phyloP scores from a whole-genome alignment of 1,140 invertebrate species.

The Phymastichus coffea region DNA sequence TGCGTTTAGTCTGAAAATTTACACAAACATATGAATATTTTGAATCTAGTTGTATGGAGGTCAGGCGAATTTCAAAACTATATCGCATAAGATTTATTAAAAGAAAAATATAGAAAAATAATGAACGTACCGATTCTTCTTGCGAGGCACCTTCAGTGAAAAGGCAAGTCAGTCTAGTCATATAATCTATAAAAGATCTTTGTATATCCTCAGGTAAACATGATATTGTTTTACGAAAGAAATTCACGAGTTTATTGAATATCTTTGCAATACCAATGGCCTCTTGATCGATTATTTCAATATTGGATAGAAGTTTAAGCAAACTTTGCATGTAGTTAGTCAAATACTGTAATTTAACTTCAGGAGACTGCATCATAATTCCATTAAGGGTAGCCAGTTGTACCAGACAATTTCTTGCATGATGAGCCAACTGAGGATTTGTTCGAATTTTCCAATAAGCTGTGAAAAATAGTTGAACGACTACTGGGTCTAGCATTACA shows the following conservation, averaged over 20 bases:
- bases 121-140: slow-evolving; percentile 70
- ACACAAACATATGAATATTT: no score
- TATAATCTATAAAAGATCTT: slow-evolving; percentile 61
- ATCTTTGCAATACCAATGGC: slow-evolving; percentile 69
- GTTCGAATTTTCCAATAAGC: slow-evolving; percentile 79
- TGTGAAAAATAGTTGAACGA: slow-evolving; percentile 79
- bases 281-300: slow-evolving; percentile 65
- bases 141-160: slow-evolving; percentile 72
- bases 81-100: no score
- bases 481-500: slow-evolving; percentile 70
- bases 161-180: slow-evolving; percentile 72
- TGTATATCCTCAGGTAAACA: slow-evolving; percentile 58
- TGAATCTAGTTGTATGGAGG: no score
- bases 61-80: no score
- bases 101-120: no score
- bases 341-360: slow-evolving; percentile 69
- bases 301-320: slow-evolving; percentile 65
- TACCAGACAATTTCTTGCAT: slow-evolving; percentile 76
- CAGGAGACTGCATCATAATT: slow-evolving; percentile 61
- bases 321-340: slow-evolving; percentile 70
- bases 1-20: slow-evolving; percentile 27
- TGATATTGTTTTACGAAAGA: slow-evolving; percentile 58
- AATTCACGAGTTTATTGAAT: slow-evolving; percentile 64
- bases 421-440: slow-evolving; percentile 72
- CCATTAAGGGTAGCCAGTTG: slow-evolving; percentile 79